Conservation (phyloP, 2,113 vertebrate species). For the Eulemur rufifrons region DNA sequence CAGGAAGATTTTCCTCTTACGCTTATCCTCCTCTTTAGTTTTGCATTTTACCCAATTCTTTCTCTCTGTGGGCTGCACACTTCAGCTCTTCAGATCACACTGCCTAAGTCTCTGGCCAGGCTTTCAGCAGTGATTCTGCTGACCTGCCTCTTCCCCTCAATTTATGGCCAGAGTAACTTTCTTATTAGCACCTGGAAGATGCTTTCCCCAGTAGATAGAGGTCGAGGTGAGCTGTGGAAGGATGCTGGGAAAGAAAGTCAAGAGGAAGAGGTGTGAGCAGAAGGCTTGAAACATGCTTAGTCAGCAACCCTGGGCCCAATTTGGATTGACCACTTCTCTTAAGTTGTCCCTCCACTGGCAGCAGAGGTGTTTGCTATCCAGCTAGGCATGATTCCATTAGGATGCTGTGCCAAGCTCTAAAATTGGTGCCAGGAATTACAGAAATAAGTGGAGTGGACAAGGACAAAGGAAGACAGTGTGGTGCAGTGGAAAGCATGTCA, state of each 20-base stretch:
- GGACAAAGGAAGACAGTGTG: neutral
- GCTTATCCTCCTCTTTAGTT: neutral
- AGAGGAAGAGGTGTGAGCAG: neutral
- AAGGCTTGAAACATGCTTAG: neutral
- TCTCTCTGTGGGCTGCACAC: neutral
- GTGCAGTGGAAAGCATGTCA: neutral
- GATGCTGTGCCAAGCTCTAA: neutral
- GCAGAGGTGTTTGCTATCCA: neutral
- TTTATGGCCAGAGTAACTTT: neutral
- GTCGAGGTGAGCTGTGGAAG: neutral
- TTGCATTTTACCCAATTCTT: neutral
- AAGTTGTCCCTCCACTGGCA: neutral
- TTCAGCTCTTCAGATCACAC: neutral
- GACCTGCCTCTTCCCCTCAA: neutral
- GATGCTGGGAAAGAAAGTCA: neutral
- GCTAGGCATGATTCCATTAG: neutral
- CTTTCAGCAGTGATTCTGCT: neutral
- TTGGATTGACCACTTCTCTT: neutral
- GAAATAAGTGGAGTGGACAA: neutral
- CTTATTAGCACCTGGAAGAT: neutral
- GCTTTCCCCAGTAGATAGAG: neutral
- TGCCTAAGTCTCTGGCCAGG: neutral
- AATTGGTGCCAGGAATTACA: neutral
- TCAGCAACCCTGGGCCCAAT: neutral
- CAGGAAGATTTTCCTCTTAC: slow-evolving; percentile 29